Conservation (phyloP, 2,888 invertebrate genomes). For the Pecten maximus region DNA sequence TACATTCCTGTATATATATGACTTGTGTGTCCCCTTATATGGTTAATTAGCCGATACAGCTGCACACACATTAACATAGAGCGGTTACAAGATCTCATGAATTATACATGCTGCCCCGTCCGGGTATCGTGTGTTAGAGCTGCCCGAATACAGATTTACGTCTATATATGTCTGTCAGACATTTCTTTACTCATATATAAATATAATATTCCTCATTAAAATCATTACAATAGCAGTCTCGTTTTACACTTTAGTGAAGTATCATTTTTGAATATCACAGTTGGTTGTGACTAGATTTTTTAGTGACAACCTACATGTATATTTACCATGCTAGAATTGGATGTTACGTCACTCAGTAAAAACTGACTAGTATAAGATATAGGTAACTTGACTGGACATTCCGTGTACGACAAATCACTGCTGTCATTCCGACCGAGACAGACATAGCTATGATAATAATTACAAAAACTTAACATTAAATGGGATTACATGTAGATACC, state of each 20-base stretch:
- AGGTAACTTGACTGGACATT: too few relatives aligned
- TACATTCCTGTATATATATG: not conserved
- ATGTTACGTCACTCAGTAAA: too few relatives aligned
- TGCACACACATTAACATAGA: not conserved
- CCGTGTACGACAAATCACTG: too few relatives aligned
- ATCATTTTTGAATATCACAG: not conserved
- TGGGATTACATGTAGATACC: too few relatives aligned
- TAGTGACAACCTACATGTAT: not conserved
- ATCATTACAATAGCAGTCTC: not conserved
- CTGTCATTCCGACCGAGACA: too few relatives aligned
- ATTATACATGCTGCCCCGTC: not conserved
- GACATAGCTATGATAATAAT: too few relatives aligned
- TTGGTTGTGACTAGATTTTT: not conserved
- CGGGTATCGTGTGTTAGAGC: not conserved
- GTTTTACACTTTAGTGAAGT: not conserved
- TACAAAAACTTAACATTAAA: too few relatives aligned
- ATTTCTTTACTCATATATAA: not conserved
- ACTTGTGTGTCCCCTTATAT: not conserved
- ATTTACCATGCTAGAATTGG: not conserved
- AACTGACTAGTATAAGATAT: too few relatives aligned
- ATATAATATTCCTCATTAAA: not conserved
- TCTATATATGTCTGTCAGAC: not conserved
- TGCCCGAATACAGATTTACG: not conserved
- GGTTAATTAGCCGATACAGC: constrained; percentile 22
- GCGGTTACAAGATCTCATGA: not conserved